Conservation (phyloP, 2,888 invertebrate species). For the Eupsilia transversa region DNA sequence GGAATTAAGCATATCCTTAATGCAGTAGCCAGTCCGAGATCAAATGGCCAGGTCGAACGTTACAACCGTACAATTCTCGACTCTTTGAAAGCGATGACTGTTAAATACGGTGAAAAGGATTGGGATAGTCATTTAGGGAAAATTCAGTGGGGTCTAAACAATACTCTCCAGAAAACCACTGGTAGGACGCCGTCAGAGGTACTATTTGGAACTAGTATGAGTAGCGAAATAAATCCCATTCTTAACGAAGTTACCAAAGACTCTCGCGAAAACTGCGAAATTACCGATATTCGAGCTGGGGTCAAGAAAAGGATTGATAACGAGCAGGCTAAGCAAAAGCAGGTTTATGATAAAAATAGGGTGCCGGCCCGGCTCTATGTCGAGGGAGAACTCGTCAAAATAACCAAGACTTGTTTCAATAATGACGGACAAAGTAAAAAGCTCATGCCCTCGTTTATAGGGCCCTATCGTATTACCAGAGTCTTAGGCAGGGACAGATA, state of each 20-base stretch:
- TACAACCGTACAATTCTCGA: background rate
- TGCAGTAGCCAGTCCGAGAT: background rate
- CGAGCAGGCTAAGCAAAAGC: background rate
- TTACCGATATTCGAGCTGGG: background rate
- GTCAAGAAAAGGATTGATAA: too few species aligned
- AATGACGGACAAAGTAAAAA: too few species aligned
- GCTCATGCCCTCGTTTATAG: too few species aligned
- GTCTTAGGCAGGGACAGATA: background rate
- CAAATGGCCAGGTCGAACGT: background rate
- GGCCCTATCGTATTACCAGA: too few species aligned
- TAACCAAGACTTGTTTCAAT: too few species aligned
- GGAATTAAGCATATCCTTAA: background rate
- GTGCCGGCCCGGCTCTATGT: background rate
- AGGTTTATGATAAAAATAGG: background rate
- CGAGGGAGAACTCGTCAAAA: background rate
- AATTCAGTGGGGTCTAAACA: too few species aligned
- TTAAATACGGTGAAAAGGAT: background rate
- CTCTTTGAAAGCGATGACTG: background rate
- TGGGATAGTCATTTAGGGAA: background rate
- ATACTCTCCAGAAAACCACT: conserved; percentile 1
- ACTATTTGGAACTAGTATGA: conserved; percentile 23
- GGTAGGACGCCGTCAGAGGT: conserved; percentile 20
- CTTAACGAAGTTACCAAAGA: background rate
- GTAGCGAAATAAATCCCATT: background rate
- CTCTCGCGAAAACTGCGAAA: background rate